phyloP scores from a whole-genome alignment of 2,888 invertebrate species.

The Patella depressa region DNA sequence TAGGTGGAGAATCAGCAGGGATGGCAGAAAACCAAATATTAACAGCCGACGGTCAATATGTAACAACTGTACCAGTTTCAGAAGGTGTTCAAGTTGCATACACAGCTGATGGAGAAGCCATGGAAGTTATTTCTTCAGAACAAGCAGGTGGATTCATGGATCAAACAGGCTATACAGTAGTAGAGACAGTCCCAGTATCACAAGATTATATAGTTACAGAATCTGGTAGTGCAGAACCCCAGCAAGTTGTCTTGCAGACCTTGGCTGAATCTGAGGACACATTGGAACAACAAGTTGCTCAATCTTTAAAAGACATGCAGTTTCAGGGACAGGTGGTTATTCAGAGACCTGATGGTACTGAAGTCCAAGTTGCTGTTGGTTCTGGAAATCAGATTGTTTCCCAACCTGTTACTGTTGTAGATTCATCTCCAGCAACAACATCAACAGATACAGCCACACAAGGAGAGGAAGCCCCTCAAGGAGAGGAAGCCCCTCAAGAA shows the following conservation, averaged over 20 bases:
- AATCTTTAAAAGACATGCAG: conserved; percentile 16
- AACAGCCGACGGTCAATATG: neutral
- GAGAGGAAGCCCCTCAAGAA: conserved; percentile 9
- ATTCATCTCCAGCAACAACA: no score
- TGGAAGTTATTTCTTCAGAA: neutral
- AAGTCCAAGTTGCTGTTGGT: neutral
- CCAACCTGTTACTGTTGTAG: no score
- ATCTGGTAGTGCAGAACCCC: conserved; percentile 2
- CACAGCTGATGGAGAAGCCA: neutral
- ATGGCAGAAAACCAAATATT: neutral
- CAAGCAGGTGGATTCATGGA: neutral
- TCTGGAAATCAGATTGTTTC: no score
- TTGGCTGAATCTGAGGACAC: conserved; percentile 34
- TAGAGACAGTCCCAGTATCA: conserved; percentile 16
- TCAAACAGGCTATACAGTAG: conserved; percentile 6
- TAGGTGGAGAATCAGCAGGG: neutral
- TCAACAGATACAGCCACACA: neutral
- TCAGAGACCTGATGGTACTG: conserved; percentile 1
- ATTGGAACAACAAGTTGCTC: conserved; percentile 10
- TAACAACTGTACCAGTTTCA: neutral
- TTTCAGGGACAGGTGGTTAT: neutral
- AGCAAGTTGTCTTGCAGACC: conserved; percentile 31
- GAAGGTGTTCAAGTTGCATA: neutral
- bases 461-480: conserved; percentile 1
- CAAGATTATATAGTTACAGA: conserved; percentile 5